Evolutionary conservation across 2,797 vertebrate genomes (phyloP), one percentile per base, ranked within the genome.

Genomic region (Cyprinodon diabolis): DNA sequence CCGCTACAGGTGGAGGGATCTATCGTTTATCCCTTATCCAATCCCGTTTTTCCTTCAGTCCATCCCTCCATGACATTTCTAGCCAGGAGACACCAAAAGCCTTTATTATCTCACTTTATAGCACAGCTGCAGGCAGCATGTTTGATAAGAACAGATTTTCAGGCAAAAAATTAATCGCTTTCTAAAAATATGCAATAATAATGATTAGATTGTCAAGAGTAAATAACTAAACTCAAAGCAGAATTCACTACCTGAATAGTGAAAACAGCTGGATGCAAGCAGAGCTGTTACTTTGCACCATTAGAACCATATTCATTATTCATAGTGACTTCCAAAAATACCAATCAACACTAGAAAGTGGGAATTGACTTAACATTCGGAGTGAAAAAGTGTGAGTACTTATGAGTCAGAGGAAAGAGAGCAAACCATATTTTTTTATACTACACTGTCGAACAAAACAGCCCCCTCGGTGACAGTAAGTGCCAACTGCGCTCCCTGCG

Each of bases 1-100:
- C 74, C 60, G 81, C 90, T 87, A 90, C 90, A 92, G 89, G 92
- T 93, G 87, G 83, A 90, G 77, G 70, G 79, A 90, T 92, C 88
- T 79, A 25, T 86, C 81, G 86, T 85, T 66, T 63, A 78, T 79
- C 72, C 69, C 69, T 77, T 60, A 58, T 63, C 75, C 54, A 43
- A 21, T 78, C 52, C 73, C 45, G 8, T 52, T 80, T 57, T 57
- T 65, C 58, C 60, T 14, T 72, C 60, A 66, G 69, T 78, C 72
- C 60, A 48, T 76, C 74, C 35, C 68, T 72, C 76, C 48, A 40
- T 56, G 69, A 77, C 60, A 76, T 67, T 76, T 83, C 60, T 48
- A 71, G 81, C 78, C 66, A 51, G 77, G 79, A 87, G 87, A 91
- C 88, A 91, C 90, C 80, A 81, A 84, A 81, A 76, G 7, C 63